phyloP scores from a whole-genome alignment of 2,888 invertebrate genomes.

The Neelides folsomi region DNA sequence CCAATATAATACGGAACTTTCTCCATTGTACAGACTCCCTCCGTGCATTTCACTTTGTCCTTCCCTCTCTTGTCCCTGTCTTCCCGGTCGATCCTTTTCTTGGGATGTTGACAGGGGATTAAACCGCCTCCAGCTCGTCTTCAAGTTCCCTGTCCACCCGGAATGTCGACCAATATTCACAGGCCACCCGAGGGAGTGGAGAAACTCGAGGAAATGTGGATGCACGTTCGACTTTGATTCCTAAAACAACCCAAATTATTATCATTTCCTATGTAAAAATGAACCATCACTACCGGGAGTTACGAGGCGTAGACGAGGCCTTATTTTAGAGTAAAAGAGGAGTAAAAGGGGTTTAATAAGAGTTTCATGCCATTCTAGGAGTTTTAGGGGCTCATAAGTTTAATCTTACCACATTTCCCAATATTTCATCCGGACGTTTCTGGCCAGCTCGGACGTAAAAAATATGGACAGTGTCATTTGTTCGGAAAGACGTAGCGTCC shows the following conservation, averaged over 20 bases:
- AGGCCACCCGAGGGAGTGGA: slow-evolving; percentile 70
- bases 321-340: not conserved
- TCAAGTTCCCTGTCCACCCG: slow-evolving; percentile 85
- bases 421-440: slow-evolving; percentile 59
- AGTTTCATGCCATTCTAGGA: not conserved
- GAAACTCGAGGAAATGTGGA: slow-evolving; percentile 46
- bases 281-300: not conserved
- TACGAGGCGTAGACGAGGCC: not conserved
- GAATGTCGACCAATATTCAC: slow-evolving; percentile 73
- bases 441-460: slow-evolving; percentile 87
- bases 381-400: no score
- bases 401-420: slow-evolving; percentile 54
- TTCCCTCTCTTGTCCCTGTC: not conserved
- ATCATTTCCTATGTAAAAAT: not conserved
- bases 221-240: slow-evolving; percentile 39
- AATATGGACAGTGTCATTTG: slow-evolving; percentile 81
- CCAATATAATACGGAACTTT: slow-evolving; percentile 80
- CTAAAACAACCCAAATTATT: slow-evolving; percentile 34
- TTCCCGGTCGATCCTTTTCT: not conserved
- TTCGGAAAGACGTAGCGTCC: slow-evolving; percentile 74
- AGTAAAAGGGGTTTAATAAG: not conserved
- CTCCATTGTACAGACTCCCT: slow-evolving; percentile 67
- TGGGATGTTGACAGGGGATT: not conserved
- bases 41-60: slow-evolving; percentile 41
- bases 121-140: slow-evolving; percentile 62